Evolutionary conservation across 2,888 invertebrate species (phyloP).

Genomic region (Priocnemis perturbator): DNA sequence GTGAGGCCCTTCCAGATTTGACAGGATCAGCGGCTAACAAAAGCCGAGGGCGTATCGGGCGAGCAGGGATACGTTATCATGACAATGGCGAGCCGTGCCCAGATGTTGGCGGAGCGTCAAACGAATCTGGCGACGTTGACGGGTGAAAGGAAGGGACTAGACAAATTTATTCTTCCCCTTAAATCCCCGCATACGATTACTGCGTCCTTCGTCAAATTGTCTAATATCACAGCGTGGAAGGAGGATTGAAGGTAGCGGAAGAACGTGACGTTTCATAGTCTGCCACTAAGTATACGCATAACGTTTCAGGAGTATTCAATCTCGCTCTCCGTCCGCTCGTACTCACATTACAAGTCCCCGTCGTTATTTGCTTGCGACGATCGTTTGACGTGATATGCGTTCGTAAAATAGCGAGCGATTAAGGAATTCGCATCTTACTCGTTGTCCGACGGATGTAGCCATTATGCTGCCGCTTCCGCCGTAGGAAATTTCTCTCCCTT

Average conservation of each 20-base stretch:
- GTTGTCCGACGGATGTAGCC: background rate
- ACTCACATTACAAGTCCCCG: no score
- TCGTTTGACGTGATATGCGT: no score
- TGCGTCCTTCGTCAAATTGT: background rate
- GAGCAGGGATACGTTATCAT: slow-evolving; percentile 11
- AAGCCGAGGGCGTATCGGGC: slow-evolving; percentile 11
- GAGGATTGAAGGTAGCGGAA: background rate
- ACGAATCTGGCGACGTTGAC: slow-evolving; percentile 9
- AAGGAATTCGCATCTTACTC: no score
- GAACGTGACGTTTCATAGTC: background rate
- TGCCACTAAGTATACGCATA: no score
- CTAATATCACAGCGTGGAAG: background rate
- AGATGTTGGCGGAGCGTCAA: slow-evolving; percentile 18
- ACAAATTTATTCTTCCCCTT: background rate
- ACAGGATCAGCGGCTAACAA: slow-evolving; percentile 24
- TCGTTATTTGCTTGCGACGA: no score
- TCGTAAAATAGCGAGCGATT: no score
- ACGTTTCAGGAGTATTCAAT: no score
- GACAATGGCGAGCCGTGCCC: slow-evolving; percentile 20
- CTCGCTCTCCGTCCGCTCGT: no score
- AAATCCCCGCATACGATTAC: background rate
- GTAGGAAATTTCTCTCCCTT: slow-evolving; percentile 9
- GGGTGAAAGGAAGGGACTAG: slow-evolving; percentile 11
- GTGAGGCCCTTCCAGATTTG: slow-evolving; percentile 21
- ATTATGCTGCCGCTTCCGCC: background rate